Base-by-base conservation (phyloP, 2,888 invertebrate genomes). In the Eurois occulta region DNA sequence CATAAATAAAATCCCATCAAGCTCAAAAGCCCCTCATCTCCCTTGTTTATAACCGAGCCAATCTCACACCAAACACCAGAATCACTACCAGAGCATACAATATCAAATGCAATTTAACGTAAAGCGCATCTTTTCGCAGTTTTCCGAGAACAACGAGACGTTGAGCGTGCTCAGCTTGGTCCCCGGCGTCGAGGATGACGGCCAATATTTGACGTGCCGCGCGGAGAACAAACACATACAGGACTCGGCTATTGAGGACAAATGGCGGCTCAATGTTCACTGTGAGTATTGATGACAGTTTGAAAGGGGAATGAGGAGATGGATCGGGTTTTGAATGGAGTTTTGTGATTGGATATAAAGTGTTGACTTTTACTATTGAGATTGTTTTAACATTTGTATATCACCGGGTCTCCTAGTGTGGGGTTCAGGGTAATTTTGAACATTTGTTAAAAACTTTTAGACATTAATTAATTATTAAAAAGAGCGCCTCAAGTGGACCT, bases 161-260 rank as follows among this genome's bases (percentile, higher is more conserved):
- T 97, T 98, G 90, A 99, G 98, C 96, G 98, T 98, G 91, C 97
- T 99, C 90, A 98, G 98, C 89, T 98, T 98, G 94, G 98, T 98
- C 88, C 99, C 99, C 78, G 97, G 97, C 89, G 98, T 98, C 90
- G 98, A 98, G 91, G 99, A 99, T 95, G 98, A 99, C 94, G 98
- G 98, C 90, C 98, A 98, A 97, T 98, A 98, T 97, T 97, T 99
- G 95, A 98, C 98, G 87, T 99, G 99, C 95, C 97, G 98, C 89
- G 98, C 98, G 72, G 98, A 98, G 96, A 99, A 99, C 97, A 98
- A 98, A 93, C 97, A 97, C 95, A 98, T 99, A 93, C 97, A 97
- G 78, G 98, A 98, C 95, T 98, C 98, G 87, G 98, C 98, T 85
- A 97, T 98, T 80, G 99, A 99, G 96, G 98, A 98, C 96, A 98